Percentiles rank a stretch among this genome's conserved stretches.
Conservation (phyloP, 2,113 vertebrate genomes). For the Odocoileus hemionus region DNA sequence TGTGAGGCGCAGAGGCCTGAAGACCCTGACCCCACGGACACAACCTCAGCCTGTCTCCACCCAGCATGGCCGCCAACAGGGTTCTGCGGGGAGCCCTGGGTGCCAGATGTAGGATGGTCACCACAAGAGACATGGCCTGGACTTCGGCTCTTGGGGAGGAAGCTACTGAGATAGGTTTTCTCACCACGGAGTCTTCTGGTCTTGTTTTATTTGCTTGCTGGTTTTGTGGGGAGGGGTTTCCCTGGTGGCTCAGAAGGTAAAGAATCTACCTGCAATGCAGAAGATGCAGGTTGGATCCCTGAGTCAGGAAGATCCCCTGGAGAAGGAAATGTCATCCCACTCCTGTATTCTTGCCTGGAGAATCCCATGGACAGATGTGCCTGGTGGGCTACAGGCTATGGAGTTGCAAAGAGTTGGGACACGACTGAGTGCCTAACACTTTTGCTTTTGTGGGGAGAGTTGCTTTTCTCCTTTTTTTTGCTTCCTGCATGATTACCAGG, state of each 20-base stretch:
- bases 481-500: neutral
- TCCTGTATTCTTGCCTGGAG: neutral
- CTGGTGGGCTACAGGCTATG: neutral
- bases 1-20: neutral
- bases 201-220: neutral
- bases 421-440: fast-evolving
- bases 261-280: neutral
- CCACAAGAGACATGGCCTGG: fast-evolving
- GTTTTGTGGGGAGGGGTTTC: neutral
- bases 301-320: neutral
- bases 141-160: fast-evolving
- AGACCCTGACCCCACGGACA: neutral
- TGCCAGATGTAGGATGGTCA: fast-evolving
- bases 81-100: neutral
- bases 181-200: fast-evolving
- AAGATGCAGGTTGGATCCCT: fast-evolving
- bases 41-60: neutral
- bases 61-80: neutral
- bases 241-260: neutral
- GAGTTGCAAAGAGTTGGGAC: neutral
- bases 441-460: neutral
- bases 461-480: neutral
- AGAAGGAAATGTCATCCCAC: neutral
- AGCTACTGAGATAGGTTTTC: fast-evolving
- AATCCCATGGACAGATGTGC: neutral